Evolutionary conservation across 2,888 invertebrate species (phyloP), one percentile per base, ranked within the genome.

Genomic region (Plebejus argus): DNA sequence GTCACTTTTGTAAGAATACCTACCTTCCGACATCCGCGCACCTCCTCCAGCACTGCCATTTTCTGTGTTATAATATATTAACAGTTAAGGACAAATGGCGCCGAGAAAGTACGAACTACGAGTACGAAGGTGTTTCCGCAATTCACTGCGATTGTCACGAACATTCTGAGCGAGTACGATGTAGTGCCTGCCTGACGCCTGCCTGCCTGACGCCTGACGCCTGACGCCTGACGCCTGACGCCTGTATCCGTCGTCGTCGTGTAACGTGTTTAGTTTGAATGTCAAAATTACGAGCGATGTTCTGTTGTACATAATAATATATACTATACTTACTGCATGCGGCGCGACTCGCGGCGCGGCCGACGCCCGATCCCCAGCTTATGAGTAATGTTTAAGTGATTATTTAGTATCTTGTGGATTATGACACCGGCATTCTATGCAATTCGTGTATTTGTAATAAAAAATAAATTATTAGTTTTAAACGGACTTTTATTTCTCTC

Each of bases 381-480:
- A 77, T 77, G 77, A 79, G 78, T 80, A 79, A 79, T 79, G 76
- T 80, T 82, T 80, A 81, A 82, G 81, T 77, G 75, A 76, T 78
- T 83, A 81, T 78, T 80, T 82, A 84, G 82, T 85, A 85, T 83
- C 83, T 82, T 85, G 84, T 83, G 79, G 83, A 82, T 83, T 84
- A 82, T 84, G 83, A 86, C 86, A 86, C 86, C 82, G 84, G 84
- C 86, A 85, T 84, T 84, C 81, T 84, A 83, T 83, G 85, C 85
- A 83, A 85, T 83, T 83, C 83, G 84, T 87, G 85, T 87, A 86
- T 86, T 86, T 87, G 83, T 86, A 86, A 84, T 85, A 82, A 74
- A 45, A 86, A 86, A 87, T 88, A 88, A 87, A 86, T 86, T 87
- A 88, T 87, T 87, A 87, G 87, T 87, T 88, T 86, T 85, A 85